Evolutionary conservation across 2,888 invertebrate species (phyloP).

Genomic region (Ochropleura plecta): DNA sequence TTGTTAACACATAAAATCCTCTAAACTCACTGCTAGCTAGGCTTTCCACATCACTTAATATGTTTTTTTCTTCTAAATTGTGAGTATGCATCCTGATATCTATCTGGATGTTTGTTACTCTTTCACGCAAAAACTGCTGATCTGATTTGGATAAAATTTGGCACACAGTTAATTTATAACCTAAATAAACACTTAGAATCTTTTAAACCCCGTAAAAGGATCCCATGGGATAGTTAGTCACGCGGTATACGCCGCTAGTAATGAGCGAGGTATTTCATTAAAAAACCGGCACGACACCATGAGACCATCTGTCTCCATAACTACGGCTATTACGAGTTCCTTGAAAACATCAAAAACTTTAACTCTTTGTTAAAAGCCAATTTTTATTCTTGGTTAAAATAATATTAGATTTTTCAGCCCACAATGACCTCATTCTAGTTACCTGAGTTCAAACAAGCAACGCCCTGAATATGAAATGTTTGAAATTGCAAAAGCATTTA

Average conservation of each 20-base stretch:
- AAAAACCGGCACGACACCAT: neutral
- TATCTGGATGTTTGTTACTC: too few species aligned
- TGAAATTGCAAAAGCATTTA: slow-evolving; percentile 53
- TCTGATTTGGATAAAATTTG: too few species aligned
- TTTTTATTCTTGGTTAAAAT: slow-evolving; percentile 19
- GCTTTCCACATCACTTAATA: neutral
- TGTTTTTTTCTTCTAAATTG: too few species aligned
- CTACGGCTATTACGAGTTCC: neutral
- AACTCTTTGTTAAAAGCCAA: neutral
- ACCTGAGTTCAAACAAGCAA: slow-evolving; percentile 44
- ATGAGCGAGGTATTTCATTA: neutral
- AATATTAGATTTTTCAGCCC: slow-evolving; percentile 7
- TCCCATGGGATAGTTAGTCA: too few species aligned
- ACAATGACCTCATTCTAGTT: slow-evolving; percentile 35
- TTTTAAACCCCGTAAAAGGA: too few species aligned
- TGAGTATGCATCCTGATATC: too few species aligned
- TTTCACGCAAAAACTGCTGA: too few species aligned
- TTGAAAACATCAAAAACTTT: neutral
- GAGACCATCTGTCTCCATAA: neutral
- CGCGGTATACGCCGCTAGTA: too few species aligned
- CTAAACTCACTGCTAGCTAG: neutral
- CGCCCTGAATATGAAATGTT: slow-evolving; percentile 46
- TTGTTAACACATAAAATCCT: neutral
- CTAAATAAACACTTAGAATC: too few species aligned
- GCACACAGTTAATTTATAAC: too few species aligned